Evolutionary conservation across 1,140 invertebrate genomes (phyloP), one percentile per base, ranked within the genome.

Genomic region (Dreissena rostriformis): DNA sequence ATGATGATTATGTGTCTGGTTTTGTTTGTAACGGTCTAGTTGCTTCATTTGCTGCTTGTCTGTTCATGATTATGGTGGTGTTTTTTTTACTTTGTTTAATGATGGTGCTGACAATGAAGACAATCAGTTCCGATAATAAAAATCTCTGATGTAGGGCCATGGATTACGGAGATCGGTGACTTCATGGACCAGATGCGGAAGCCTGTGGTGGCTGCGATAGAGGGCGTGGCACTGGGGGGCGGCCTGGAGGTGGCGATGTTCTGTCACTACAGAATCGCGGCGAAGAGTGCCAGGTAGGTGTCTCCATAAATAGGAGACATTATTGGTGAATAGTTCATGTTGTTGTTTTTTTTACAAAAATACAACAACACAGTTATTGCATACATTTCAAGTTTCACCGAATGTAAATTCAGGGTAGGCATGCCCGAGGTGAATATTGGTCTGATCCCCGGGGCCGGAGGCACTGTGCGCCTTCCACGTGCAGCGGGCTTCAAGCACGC

Each of bases 131-230:
- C 39, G 39, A 39, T 39, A 5, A 68, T 7, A 68, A 26, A 19
- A 17, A 22, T 68, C 65, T 15, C 15, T 57, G 70, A 67, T 76
- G 19, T 39, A 91, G 91, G 73, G 24, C 90, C 88, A 26, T 70
- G 86, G 74, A 63, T 92, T 17, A 86, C 71, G 29, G 84, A 82
- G 14, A 86, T 90, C 8, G 89, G 91, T 49, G 51, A 83, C 12
- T 53, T 52, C 12, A 72, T 92, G 12, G 92, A 92, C 74, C 22
- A 52, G 0, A 88, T 86, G 86, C 66, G 61, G 2, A 93, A 93
- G 72, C 92, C 92, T n/a, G 91, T 93, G 11, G 82, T 93, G 0
- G 88, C 91, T 51, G 91, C 91, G 15, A 91, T 93, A 55, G 88
- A 92, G 82, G 92, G 92, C 8, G 85, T 82, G 19, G 90, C 88